Conservation (phyloP, 92 coral and sea anemone genomes). For the Zoanthus sansibaricus region DNA sequence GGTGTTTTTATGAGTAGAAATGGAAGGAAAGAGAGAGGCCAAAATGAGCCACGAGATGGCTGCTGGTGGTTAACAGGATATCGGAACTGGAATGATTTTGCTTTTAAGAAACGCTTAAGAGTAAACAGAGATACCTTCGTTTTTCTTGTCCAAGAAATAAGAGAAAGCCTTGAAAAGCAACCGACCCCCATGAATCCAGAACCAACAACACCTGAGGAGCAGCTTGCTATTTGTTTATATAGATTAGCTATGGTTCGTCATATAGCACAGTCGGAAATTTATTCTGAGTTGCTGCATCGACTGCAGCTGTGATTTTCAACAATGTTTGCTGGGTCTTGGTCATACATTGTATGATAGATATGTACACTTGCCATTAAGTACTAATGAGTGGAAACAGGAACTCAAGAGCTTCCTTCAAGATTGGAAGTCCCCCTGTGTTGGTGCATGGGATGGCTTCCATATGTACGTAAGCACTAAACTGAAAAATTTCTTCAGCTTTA, state of each 20-base stretch:
- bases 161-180: conserved; percentile 43
- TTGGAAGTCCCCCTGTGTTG: conserved; percentile 69
- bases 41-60: not conserved
- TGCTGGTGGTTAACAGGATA: not conserved
- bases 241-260: conserved; percentile 57
- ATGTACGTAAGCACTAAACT: conserved; percentile 52
- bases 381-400: conserved; percentile 59
- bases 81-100: conserved; percentile 1
- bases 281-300: conserved; percentile 71
- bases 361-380: conserved; percentile 62
- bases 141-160: conserved; percentile 5
- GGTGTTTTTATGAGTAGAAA: conserved; percentile 1
- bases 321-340: conserved; percentile 60
- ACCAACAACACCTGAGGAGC: conserved; percentile 44
- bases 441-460: conserved; percentile 68
- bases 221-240: conserved; percentile 46
- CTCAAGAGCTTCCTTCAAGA: conserved; percentile 56
- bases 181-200: conserved; percentile 43
- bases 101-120: not conserved
- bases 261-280: conserved; percentile 64
- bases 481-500: conserved; percentile 59
- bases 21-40: not conserved
- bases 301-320: conserved; percentile 68
- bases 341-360: conserved; percentile 54
- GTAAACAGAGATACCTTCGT: not conserved